Base-by-base conservation (phyloP, 1,140 invertebrate species). In the Drosophila hydei region DNA sequence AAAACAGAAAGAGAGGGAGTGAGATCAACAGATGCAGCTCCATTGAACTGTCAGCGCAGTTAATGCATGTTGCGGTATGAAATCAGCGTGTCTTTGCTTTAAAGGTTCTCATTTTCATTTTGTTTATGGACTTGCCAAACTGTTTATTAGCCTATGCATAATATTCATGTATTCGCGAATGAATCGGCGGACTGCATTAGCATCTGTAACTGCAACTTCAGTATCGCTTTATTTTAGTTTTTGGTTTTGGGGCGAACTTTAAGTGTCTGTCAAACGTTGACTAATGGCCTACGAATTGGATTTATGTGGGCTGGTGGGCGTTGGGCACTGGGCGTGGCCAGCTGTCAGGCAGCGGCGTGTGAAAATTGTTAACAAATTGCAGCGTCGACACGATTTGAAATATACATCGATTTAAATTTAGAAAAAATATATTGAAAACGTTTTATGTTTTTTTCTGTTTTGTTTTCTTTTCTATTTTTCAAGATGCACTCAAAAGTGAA, bases 361-460 rank as follows among this genome's bases (percentile, higher is more conserved):
- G 80, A 85, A 85, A 88, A 88, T 87, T 70, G 67, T 87, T 88
- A 87, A 87, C 83, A 87, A 87, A 87, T 87, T 89, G 81, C 78
- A 68, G 83, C 73, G 81, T 77, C 83, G 81, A 87, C 83, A 87
- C 65, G 78, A 61, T 77, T 88, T 78, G 55, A 68, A 60, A 68
- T 63, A 73, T 67, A 79, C 75, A 77, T 76, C 67, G 75, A 67
- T 43, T 52, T 83, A 79, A 75, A 84, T 84, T 65, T 83, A 81
- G 70, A 76, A 42, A 43, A 45, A 65, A 65, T 30, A 71, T 68
- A 77, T 79, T 78, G 58, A 79, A 70, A 78, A 11, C 30, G 30
- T 33, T 33, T 33, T 74, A 77, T 64, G 54, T 71, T 74, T 56
- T 50, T 21, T 5, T 59, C 18, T n/a, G n/a, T n/a, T n/a, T n/a